Evolutionary conservation across 2,888 invertebrate species (phyloP).

Genomic region (Pseudococcus jackbeardsleyi): DNA sequence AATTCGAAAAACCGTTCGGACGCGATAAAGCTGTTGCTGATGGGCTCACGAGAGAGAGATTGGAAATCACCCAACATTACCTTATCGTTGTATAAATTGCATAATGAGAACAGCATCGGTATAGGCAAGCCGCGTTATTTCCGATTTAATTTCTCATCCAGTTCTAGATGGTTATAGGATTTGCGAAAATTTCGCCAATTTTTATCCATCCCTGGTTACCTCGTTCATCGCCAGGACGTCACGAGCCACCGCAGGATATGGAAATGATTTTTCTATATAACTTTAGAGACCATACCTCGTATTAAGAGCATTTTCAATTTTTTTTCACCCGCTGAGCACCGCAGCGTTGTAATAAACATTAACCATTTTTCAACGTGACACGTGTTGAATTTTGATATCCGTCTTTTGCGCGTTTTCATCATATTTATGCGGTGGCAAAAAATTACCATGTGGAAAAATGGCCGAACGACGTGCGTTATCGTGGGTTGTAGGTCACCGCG

Average conservation of each 20-base stretch:
- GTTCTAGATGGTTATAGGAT: too few relatives aligned
- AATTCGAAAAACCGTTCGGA: neutral
- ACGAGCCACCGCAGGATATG: conserved; percentile 2
- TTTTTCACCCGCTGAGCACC: conserved; percentile 27
- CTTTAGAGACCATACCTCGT: neutral
- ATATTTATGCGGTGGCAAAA: neutral
- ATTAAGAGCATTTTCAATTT: neutral
- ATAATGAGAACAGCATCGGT: conserved; percentile 2
- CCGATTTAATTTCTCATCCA: neutral
- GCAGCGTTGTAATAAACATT: neutral
- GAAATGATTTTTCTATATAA: conserved; percentile 31
- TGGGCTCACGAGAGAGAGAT: neutral
- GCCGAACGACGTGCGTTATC: neutral
- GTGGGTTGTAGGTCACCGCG: conserved; percentile 37
- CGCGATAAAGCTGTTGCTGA: neutral
- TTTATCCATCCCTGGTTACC: neutral
- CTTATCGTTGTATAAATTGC: neutral
- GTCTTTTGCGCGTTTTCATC: neutral
- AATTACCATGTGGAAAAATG: neutral
- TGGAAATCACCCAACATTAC: neutral
- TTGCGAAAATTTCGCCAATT: neutral
- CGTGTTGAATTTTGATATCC: conserved; percentile 42
- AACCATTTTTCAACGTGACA: conserved; percentile 45
- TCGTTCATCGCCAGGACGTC: neutral
- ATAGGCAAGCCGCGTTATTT: neutral